Conservation (phyloP, 2,888 invertebrate species). For the Noctua comes region DNA sequence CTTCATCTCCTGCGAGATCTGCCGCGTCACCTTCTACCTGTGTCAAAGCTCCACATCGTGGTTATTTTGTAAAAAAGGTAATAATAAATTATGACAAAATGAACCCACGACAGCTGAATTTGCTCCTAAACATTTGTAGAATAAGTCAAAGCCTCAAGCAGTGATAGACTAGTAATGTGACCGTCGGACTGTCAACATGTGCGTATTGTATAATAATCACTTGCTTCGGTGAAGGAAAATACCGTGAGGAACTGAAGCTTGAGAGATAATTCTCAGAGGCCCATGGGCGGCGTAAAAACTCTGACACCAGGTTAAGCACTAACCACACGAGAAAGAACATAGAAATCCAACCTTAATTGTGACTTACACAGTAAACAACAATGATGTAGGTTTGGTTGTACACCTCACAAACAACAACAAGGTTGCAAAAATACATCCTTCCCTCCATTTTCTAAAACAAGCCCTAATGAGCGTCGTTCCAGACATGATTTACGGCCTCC, state of each 20-base stretch:
- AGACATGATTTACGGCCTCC: slow-evolving; percentile 51
- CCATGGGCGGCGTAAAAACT: too few relatives aligned
- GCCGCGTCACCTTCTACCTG: background rate
- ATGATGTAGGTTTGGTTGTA: background rate
- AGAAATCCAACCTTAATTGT: too few relatives aligned
- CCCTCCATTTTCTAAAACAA: slow-evolving; percentile 44
- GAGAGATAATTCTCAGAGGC: too few relatives aligned
- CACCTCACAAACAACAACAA: slow-evolving; percentile 9
- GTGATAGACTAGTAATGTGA: too few relatives aligned
- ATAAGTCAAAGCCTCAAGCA: too few relatives aligned
- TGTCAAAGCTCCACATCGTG: background rate
- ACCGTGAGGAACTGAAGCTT: too few relatives aligned
- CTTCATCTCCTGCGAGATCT: background rate
- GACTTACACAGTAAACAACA: background rate
- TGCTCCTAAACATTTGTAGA: background rate
- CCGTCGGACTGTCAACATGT: too few relatives aligned
- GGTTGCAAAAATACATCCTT: slow-evolving; percentile 20
- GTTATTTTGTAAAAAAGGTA: background rate
- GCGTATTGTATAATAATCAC: too few relatives aligned
- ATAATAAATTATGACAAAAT: background rate
- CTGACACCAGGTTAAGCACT: too few relatives aligned
- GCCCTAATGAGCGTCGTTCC: slow-evolving; percentile 40
- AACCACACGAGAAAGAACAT: too few relatives aligned
- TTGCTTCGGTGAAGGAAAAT: too few relatives aligned
- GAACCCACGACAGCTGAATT: background rate